Evolutionary conservation across 2,888 invertebrate genomes (phyloP).

Genomic region (Phengaris alcon): DNA sequence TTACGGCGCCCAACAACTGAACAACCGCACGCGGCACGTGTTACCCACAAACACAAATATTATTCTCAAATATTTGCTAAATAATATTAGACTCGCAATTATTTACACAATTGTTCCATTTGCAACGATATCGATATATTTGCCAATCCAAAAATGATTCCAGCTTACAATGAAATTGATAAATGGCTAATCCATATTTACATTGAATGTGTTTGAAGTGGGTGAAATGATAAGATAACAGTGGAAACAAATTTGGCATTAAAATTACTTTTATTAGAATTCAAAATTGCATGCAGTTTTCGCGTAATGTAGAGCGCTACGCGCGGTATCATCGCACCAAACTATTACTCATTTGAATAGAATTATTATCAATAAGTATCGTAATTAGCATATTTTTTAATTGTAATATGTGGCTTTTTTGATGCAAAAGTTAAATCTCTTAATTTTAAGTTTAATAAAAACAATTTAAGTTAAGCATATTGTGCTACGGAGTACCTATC

Average conservation of each 20-base stretch:
- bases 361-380: not conserved
- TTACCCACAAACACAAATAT: slow-evolving; percentile 46
- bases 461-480: too few species aligned
- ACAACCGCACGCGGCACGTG: slow-evolving; percentile 44
- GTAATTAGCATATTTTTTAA: too few species aligned
- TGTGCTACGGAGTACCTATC: too few species aligned
- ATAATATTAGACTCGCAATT: slow-evolving; percentile 46
- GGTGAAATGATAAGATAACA: slow-evolving; percentile 63
- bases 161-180: slow-evolving; percentile 67
- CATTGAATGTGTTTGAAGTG: slow-evolving; percentile 70
- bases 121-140: slow-evolving; percentile 46
- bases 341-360: not conserved
- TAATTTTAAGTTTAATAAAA: too few species aligned
- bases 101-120: slow-evolving; percentile 70
- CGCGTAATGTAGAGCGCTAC: slow-evolving; percentile 9
- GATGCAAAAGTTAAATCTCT: too few species aligned
- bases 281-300: slow-evolving; percentile 45
- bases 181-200: slow-evolving; percentile 71
- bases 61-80: slow-evolving; percentile 49
- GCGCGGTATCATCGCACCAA: not conserved
- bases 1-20: slow-evolving; percentile 26
- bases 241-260: slow-evolving; percentile 55
- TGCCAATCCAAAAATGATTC: slow-evolving; percentile 58
- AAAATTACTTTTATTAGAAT: slow-evolving; percentile 50
- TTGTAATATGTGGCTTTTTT: too few species aligned